Evolutionary conservation across 2,797 vertebrate species (phyloP), one percentile per base, ranked within the genome.

Genomic region (Thunnus albacares): DNA sequence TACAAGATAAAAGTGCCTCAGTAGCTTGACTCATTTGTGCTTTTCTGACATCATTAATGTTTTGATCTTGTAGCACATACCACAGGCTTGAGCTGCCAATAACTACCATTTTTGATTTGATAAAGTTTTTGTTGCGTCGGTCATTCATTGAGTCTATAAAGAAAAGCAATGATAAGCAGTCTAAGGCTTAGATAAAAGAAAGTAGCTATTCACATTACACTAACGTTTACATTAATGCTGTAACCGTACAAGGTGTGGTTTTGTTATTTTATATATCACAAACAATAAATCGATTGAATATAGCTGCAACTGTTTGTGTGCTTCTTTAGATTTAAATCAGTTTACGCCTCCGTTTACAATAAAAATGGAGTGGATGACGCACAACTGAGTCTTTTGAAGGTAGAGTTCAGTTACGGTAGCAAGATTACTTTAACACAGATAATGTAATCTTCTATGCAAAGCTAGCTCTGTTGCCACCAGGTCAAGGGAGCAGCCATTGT

Each of bases 341-440:
- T 28, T 26, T 1, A 60, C 4, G 12, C 6, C 28, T 43, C 10
- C 6, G 2, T 66, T 43, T n/a, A 47, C 3, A n/a, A 22, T 53
- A 1, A 67, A 64, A 65, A 66, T 3, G 10, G 11, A 6, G 2
- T 24, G 18, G 11, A 57, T 49, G 5, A 55, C 14, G 26, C 14
- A 30, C 18, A 53, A 1, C 2, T 8, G 22, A 18, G 35, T 57
- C 51, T 71, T 75, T 59, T 68, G 17, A 65, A 60, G 8, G 10
- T 62, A 45, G 3, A 71, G 55, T 33, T 66, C 2, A 60, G 3
- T 82, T 62, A 30, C 12, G 17, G 22, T 56, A 41, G 9, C 35
- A 13, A 35, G 20, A 69, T 66, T 24, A 52, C 18, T 45, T 56
- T 70, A 38, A 59, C 6, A 17, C 5, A 75, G 18, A 58, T 63